Conservation (phyloP, 2,888 invertebrate genomes). For the Drosophila antonietae region DNA sequence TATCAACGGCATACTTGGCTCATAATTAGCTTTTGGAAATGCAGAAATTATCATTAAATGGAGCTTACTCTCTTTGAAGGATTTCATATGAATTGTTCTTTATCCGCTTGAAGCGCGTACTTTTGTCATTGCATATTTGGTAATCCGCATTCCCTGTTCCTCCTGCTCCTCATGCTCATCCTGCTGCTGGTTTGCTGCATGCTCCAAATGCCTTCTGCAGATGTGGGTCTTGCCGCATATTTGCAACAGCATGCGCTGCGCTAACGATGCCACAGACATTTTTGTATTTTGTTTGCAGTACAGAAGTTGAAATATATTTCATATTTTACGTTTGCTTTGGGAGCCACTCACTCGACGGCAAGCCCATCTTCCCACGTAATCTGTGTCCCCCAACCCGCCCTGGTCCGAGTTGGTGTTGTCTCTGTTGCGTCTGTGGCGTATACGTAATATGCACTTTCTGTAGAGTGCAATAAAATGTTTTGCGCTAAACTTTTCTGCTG, state of each 20-base stretch:
- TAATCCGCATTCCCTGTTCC: slow-evolving; percentile 31
- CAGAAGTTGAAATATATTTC: slow-evolving; percentile 80
- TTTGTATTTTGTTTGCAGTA: slow-evolving; percentile 43
- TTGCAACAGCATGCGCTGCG: slow-evolving; percentile 41
- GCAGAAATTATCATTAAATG: not conserved
- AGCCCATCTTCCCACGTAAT: not conserved
- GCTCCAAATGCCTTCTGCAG: slow-evolving; percentile 45
- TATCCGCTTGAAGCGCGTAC: slow-evolving; percentile 24
- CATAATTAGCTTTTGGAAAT: not conserved
- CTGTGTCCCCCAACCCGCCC: not conserved
- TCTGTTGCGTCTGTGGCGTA: slow-evolving; percentile 50
- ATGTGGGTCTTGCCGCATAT: slow-evolving; percentile 56
- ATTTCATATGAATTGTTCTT: not conserved
- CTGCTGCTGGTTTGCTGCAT: slow-evolving; percentile 43
- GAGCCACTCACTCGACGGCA: slow-evolving; percentile 39
- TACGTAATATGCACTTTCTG: slow-evolving; percentile 67
- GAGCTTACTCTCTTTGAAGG: too few species aligned
- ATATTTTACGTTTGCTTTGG: slow-evolving; percentile 82
- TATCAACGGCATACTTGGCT: not conserved
- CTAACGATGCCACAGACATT: slow-evolving; percentile 67
- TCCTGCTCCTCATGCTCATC: not conserved
- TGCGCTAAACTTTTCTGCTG: slow-evolving; percentile 65
- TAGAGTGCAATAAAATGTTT: slow-evolving; percentile 79
- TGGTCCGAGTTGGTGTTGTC: slow-evolving; percentile 3
- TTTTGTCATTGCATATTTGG: slow-evolving; percentile 73